These are phyloP conservation scores for Hemitrygon akajei DNA, from an alignment of 2,797 vertebrate genomes.

Conservation along the genomic window DNA sequence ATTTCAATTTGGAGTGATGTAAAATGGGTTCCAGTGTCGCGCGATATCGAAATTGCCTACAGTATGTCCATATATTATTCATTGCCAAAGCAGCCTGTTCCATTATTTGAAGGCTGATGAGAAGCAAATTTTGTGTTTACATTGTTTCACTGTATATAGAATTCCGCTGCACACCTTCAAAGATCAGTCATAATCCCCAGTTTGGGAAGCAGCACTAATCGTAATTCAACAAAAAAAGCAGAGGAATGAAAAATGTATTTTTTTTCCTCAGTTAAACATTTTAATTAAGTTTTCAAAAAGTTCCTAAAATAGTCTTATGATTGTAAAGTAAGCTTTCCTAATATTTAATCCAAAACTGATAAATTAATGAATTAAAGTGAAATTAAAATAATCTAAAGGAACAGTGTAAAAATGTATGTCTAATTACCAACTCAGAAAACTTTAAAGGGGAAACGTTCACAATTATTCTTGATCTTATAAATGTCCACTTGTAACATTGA, in stretches of 20 bases:
- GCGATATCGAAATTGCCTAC: background rate
- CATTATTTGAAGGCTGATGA: background rate
- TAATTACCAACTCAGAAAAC: background rate
- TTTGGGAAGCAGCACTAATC: background rate
- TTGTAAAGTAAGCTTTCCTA: background rate
- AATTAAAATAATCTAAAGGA: background rate
- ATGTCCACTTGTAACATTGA: slow-evolving; percentile 64
- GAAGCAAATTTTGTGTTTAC: background rate
- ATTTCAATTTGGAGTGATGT: background rate
- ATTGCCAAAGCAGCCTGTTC: background rate
- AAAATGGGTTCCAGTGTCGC: background rate
- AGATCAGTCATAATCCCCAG: background rate
- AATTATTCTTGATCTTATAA: slow-evolving; percentile 66
- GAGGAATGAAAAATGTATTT: background rate
- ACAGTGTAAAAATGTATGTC: background rate
- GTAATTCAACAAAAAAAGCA: background rate
- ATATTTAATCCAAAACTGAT: background rate
- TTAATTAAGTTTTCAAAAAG: background rate
- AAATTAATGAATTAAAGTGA: background rate
- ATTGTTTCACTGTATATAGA: background rate
- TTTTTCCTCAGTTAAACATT: background rate
- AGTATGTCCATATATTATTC: background rate
- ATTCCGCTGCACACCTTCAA: background rate
- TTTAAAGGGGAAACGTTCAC: slow-evolving; percentile 42
- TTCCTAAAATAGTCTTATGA: background rate